Evolutionary conservation across 2,888 invertebrate species (phyloP), one percentile per base, ranked within the genome.

Genomic region (Hipparchia sbordonii): DNA sequence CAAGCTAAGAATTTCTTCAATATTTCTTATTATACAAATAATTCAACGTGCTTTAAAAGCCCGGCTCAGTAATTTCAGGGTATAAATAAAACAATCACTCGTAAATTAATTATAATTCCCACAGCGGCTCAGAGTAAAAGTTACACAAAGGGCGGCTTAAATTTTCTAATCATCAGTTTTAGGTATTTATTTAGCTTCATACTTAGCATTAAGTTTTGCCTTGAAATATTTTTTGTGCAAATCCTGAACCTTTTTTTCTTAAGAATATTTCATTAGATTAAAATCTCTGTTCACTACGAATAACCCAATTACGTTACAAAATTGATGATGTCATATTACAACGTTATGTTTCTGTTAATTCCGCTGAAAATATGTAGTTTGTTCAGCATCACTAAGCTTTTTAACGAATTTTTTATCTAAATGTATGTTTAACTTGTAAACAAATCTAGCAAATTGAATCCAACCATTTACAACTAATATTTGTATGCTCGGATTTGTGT

Each of bases 41-140:
- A 51, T 23, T 63, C 23, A 63, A 51, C 48, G 23, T 9, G 23
- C 2, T 51, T 13, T n/a, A 48, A 61, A 63, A 63, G 5, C 48
- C 48, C 5, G 48, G 48, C 9, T 63, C 23, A 48, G 48, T 62
- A 63, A 63, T 63, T 63, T 63, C 13, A 48, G 23, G 23, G 13
- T 48, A 63, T 63, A 23, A 63, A 63, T 63, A 63, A 48, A 63
- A 63, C 63, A 63, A 63, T 48, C 13, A 48, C 63, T 48, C 13
- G 63, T 48, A 63, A 63, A 63, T 63, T 63, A 63, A 63, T 63
- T 8, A 57, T 57, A 63, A 63, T 63, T 63, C 48, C 13, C 13
- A 63, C 23, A 48, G 63, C 63, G 63, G 63, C 57, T 57, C 57
- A 57, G 57, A 46, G 63, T 23, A 23, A 48, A 63, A 63, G 46